phyloP scores from a whole-genome alignment of 2,888 invertebrate genomes.

The Megastigmus dorsalis region DNA sequence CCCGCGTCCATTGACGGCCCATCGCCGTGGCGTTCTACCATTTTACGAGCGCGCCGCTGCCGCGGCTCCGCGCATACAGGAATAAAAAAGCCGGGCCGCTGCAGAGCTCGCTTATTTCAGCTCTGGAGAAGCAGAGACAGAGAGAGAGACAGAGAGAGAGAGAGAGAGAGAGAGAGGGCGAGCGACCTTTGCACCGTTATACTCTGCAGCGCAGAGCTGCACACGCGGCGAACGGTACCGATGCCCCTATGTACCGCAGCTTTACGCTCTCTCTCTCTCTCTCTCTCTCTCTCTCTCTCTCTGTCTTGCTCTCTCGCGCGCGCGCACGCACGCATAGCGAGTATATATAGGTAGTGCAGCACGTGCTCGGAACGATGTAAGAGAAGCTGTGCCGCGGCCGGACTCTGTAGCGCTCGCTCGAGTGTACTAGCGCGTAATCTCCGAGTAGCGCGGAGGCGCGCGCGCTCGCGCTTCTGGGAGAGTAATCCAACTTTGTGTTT shows the following conservation, averaged over 20 bases:
- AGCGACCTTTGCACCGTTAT: conserved; percentile 45
- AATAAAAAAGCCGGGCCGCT: too few species aligned
- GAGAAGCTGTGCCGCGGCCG: too few species aligned
- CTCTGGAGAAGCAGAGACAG: neutral
- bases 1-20: conserved; percentile 12
- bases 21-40: neutral
- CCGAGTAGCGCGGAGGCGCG: too few species aligned
- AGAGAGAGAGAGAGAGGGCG: neutral
- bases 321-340: neutral
- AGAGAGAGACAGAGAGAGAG: neutral
- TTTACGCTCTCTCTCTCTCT: too few species aligned
- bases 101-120: too few species aligned
- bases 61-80: too few species aligned
- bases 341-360: too few species aligned
- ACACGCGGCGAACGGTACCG: conserved; percentile 25
- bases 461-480: neutral
- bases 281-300: too few species aligned
- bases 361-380: too few species aligned
- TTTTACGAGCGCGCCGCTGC: conserved; percentile 18
- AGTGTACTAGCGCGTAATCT: conserved; percentile 15
- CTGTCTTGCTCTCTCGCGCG: neutral
- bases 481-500: conserved; percentile 52
- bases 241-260: too few species aligned
- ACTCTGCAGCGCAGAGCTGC: too few species aligned
- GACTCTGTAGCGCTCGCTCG: too few species aligned